Percentiles rank a stretch among this genome's conserved stretches.
Conservation (phyloP, 1,140 invertebrate species). For the Aphidius gifuensis region DNA sequence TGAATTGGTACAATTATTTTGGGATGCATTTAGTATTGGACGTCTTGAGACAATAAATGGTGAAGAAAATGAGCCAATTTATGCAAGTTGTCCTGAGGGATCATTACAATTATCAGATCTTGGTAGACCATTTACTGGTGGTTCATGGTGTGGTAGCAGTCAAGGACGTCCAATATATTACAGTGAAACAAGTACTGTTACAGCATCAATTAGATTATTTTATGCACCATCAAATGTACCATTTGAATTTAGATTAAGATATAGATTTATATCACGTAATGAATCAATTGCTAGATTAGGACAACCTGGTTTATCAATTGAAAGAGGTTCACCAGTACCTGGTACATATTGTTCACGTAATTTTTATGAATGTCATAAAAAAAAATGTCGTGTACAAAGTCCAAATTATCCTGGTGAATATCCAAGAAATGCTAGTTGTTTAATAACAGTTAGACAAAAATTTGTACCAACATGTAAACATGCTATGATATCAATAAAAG, state of each 20-base stretch:
- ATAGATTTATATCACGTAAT: conserved; percentile 70
- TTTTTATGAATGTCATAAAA: conserved; percentile 83
- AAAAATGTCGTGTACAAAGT: conserved; percentile 76
- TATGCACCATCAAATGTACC: conserved; percentile 63
- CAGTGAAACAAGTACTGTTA: conserved; percentile 79
- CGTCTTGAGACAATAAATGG: conserved; percentile 60
- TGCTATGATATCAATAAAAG: conserved; percentile 76
- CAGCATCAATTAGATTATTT: conserved; percentile 71
- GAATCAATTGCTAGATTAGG: conserved; percentile 78
- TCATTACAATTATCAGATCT: conserved; percentile 80
- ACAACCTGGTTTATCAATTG: conserved; percentile 65
- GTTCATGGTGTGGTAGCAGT: conserved; percentile 78
- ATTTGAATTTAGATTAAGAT: conserved; percentile 73
- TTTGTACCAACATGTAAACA: conserved; percentile 82
- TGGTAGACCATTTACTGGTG: conserved; percentile 76
- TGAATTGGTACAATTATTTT: conserved; percentile 79
- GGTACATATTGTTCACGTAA: conserved; percentile 84
- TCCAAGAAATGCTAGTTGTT: conserved; percentile 81
- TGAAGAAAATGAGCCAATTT: conserved; percentile 51
- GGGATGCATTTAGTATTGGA: conserved; percentile 80
- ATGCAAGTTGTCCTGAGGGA: conserved; percentile 73
- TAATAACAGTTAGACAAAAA: conserved; percentile 76
- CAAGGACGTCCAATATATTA: conserved; percentile 77
- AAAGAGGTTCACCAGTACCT: conserved; percentile 75
- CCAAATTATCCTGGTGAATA: conserved; percentile 93